These are phyloP conservation scores for Bathynomus jamesi DNA, from an alignment of 1,140 invertebrate genomes.

Conservation along the genomic window DNA sequence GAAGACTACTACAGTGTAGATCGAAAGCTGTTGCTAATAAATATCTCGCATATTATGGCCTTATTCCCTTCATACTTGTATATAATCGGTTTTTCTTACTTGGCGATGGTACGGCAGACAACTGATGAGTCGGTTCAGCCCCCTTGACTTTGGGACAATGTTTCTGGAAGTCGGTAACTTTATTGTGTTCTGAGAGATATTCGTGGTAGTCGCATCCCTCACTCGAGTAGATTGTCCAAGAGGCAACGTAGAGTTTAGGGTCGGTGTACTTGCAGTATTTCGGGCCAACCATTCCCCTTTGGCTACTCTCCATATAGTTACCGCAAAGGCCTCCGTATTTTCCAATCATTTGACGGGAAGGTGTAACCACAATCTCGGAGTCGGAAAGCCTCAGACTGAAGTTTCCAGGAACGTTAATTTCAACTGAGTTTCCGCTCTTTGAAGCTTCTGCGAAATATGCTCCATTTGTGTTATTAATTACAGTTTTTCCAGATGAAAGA, in stretches of 20 bases:
- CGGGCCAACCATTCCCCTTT: background rate
- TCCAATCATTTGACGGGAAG: background rate
- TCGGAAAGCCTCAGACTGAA: background rate
- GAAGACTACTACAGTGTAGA: too few species aligned
- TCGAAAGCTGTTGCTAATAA: too few species aligned
- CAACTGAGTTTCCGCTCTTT: background rate
- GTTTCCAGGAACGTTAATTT: background rate
- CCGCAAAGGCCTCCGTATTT: background rate
- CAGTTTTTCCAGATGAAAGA: too few species aligned
- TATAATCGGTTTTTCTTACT: too few species aligned
- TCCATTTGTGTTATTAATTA: too few species aligned
- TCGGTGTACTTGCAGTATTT: background rate
- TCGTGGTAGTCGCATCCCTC: background rate
- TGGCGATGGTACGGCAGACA: too few species aligned
- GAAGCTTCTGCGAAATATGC: background rate
- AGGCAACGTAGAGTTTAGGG: background rate
- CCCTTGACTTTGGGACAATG: background rate
- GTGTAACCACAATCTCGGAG: background rate
- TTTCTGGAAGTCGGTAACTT: background rate
- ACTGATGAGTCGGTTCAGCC: too few species aligned
- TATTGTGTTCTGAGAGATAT: background rate
- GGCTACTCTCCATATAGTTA: background rate
- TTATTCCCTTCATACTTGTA: too few species aligned
- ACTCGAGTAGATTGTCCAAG: background rate
- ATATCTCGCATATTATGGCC: too few species aligned